phyloP scores from a whole-genome alignment of 2,797 vertebrate genomes.

The Protosalanx chinensis region DNA sequence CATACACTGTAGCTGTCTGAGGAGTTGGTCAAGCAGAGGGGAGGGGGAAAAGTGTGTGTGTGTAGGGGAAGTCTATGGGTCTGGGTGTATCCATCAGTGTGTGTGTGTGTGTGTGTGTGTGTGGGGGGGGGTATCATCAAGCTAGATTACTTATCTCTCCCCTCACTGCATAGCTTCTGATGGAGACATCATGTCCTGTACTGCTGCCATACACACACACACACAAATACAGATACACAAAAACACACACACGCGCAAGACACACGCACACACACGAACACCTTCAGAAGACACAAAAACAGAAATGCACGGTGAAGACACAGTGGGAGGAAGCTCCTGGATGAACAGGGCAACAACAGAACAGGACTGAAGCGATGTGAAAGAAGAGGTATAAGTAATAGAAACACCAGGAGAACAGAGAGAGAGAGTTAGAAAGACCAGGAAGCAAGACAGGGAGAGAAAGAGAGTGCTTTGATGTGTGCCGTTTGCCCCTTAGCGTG shows the following conservation, averaged over 20 bases:
- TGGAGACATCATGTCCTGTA: slow-evolving; percentile 62
- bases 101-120: not conserved
- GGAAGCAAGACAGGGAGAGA: slow-evolving; percentile 4
- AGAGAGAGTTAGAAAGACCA: not conserved
- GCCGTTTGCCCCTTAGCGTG: slow-evolving; percentile 74
- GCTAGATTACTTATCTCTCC: slow-evolving; percentile 49
- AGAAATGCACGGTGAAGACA: not conserved
- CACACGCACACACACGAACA: not conserved
- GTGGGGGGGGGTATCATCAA: slow-evolving; percentile 32
- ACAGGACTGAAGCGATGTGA: not conserved
- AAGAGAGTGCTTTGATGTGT: slow-evolving; percentile 59
- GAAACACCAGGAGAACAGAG: slow-evolving; percentile 13
- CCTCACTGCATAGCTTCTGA: slow-evolving; percentile 51
- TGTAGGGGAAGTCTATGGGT: not conserved
- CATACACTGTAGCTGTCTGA: not conserved
- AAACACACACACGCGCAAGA: not conserved
- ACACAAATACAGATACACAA: not conserved
- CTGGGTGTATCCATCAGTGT: not conserved
- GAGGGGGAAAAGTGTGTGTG: not conserved
- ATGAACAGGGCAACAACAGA: not conserved
- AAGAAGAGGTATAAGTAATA: not conserved
- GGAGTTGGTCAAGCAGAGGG: too few relatives aligned
- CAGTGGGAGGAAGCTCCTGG: not conserved
- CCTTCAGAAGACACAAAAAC: not conserved
- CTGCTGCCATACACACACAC: slow-evolving; percentile 6